phyloP scores from a whole-genome alignment of 2,888 invertebrate genomes.

The Acanthosepion lycidas region DNA sequence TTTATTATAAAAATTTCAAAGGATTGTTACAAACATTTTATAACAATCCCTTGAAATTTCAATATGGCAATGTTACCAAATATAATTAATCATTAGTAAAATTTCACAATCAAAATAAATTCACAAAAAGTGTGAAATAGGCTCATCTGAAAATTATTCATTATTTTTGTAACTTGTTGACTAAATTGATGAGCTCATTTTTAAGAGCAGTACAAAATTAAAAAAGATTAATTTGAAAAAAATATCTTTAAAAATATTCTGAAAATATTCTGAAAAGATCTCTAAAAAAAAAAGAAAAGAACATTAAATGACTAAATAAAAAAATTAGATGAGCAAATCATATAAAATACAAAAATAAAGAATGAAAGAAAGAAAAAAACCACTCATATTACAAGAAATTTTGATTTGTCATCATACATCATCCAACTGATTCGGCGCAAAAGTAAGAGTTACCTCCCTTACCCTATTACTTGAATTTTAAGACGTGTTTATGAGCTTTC shows the following conservation, averaged over 20 bases:
- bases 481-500: not conserved
- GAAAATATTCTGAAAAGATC: not conserved
- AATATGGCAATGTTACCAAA: not conserved
- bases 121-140: not conserved
- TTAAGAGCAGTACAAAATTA: not conserved
- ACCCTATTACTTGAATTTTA: not conserved
- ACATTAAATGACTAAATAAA: not conserved
- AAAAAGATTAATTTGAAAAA: not conserved
- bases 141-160: not conserved
- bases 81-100: not conserved
- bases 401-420: too few species aligned
- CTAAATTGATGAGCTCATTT: not conserved
- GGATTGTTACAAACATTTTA: too few species aligned
- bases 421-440: not conserved
- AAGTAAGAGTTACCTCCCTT: slow-evolving; percentile 1
- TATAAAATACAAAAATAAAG: not conserved
- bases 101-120: not conserved
- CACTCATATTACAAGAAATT: slow-evolving; percentile 1
- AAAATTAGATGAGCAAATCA: not conserved
- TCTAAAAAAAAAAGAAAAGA: not conserved
- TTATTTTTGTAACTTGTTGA: not conserved
- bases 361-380: not conserved
- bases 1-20: too few species aligned
- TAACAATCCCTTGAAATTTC: not conserved
- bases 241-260: not conserved